These are phyloP conservation scores for Ochlodes sylvanus DNA, from an alignment of 2,888 invertebrate species.

Conservation along the genomic window DNA sequence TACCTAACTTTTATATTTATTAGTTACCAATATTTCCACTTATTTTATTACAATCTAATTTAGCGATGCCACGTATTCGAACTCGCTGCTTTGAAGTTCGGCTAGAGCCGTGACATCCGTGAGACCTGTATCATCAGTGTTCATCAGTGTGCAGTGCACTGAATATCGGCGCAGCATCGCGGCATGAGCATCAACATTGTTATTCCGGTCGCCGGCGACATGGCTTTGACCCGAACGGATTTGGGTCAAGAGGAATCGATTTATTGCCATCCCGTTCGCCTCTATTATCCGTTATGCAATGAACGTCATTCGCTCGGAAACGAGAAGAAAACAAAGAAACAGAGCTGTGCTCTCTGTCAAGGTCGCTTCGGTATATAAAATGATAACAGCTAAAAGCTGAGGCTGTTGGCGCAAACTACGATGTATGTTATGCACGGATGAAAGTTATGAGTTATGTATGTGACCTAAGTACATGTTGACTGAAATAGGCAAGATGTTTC, in stretches of 20 bases:
- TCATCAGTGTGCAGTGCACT: too few relatives aligned
- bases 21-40: too few relatives aligned
- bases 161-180: conserved; percentile 1
- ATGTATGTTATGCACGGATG: too few relatives aligned
- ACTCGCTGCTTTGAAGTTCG: too few relatives aligned
- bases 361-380: conserved; percentile 1
- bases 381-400: background rate
- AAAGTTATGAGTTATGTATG: too few relatives aligned
- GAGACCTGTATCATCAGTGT: too few relatives aligned
- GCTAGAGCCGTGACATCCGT: too few relatives aligned
- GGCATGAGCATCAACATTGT: conserved; percentile 47
- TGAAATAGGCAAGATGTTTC: too few relatives aligned
- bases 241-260: conserved; percentile 81
- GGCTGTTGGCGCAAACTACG: background rate
- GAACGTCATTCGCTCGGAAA: conserved; percentile 27
- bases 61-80: too few relatives aligned
- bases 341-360: conserved; percentile 17
- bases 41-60: too few relatives aligned
- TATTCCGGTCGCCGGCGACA: conserved; percentile 61
- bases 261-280: conserved; percentile 49
- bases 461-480: too few relatives aligned
- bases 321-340: conserved; percentile 30
- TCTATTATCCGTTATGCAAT: conserved; percentile 46
- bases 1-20: too few relatives aligned
- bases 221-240: conserved; percentile 74